Evolutionary conservation across 2,888 invertebrate species (phyloP).

Genomic region (Cephus runcator): DNA sequence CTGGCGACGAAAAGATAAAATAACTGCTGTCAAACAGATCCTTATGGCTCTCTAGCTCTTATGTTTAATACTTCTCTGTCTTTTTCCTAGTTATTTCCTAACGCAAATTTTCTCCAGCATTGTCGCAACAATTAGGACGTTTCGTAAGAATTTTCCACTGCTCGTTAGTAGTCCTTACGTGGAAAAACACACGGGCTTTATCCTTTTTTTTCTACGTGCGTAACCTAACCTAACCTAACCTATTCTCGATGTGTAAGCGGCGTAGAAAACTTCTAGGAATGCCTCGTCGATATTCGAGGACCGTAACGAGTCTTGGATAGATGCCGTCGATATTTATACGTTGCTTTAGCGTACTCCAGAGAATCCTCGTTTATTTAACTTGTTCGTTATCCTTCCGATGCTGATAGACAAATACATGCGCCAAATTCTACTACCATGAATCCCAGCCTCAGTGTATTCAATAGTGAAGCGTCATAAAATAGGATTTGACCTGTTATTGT

Average conservation of each 20-base stretch:
- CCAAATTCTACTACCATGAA: neutral
- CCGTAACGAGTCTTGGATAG: neutral
- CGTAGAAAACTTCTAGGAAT: neutral
- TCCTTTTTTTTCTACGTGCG: neutral
- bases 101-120: neutral
- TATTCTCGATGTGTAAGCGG: neutral
- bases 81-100: neutral
- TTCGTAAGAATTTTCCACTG: neutral
- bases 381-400: neutral
- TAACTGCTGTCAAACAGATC: neutral
- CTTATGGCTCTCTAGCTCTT: neutral
- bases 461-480: neutral
- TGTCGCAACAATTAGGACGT: neutral
- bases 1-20: neutral
- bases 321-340: neutral
- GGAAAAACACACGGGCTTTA: neutral
- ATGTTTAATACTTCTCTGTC: neutral
- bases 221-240: neutral
- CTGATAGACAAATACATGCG: neutral
- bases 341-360: neutral
- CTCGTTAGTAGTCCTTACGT: neutral
- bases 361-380: neutral
- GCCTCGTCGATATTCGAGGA: neutral
- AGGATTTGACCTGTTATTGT: neutral
- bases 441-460: neutral